Conservation (phyloP, 1,140 invertebrate species). For the Bombus affinis region DNA sequence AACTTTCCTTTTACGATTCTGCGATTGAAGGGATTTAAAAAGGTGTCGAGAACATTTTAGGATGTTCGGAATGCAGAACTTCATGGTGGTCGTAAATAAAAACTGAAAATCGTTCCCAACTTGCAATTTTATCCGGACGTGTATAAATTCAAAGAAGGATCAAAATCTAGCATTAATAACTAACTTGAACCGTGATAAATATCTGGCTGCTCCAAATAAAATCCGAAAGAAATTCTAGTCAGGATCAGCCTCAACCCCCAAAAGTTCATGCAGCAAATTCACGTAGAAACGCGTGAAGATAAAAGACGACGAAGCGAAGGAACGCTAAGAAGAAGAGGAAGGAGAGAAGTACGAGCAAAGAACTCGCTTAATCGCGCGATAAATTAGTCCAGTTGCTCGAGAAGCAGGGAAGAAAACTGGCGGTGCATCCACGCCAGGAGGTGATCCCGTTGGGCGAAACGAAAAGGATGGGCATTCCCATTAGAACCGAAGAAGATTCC, state of each 20-base stretch:
- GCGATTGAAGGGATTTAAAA: too few species aligned
- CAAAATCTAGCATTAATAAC: not conserved
- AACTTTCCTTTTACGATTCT: not conserved
- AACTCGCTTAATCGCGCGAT: constrained; percentile 39
- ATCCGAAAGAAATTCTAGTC: constrained; percentile 2
- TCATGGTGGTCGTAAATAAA: too few species aligned
- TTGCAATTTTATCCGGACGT: too few species aligned
- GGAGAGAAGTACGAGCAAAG: not conserved
- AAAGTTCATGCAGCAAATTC: constrained; percentile 10
- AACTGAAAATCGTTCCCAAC: too few species aligned
- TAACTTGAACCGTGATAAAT: not conserved
- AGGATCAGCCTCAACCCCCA: not conserved
- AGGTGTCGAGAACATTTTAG: not conserved
- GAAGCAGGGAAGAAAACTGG: constrained; percentile 9
- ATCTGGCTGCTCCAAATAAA: not conserved
- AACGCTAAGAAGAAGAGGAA: not conserved
- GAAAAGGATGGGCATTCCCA: constrained; percentile 48
- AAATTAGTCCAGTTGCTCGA: constrained; percentile 6
- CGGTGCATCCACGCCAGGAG: not conserved
- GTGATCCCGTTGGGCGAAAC: constrained; percentile 7
- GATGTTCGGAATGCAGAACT: too few species aligned
- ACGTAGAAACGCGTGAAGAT: not conserved
- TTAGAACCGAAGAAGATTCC: constrained; percentile 52
- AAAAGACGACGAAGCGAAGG: not conserved
- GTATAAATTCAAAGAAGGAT: not conserved